These are phyloP conservation scores for Lobophora halterata DNA, from an alignment of 2,888 invertebrate species.

Conservation along the genomic window DNA sequence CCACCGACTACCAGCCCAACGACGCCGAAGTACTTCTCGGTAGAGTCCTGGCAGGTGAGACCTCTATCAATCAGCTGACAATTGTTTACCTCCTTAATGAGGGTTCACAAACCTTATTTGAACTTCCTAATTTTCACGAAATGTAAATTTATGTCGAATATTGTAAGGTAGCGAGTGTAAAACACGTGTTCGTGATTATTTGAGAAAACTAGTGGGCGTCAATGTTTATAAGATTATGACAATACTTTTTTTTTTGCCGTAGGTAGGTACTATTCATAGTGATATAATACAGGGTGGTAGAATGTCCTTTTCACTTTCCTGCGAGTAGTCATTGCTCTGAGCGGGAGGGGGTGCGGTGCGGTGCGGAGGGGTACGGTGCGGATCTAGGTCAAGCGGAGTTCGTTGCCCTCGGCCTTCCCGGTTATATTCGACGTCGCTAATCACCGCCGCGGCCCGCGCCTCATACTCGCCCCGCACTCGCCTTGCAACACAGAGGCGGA, in stretches of 20 bases:
- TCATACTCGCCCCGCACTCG: constrained; percentile 36
- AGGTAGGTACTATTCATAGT: no score
- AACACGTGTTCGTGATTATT: constrained; percentile 23
- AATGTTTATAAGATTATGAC: no score
- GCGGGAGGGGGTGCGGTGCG: constrained; percentile 32
- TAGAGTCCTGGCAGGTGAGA: constrained; percentile 74
- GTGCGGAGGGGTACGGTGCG: constrained; percentile 42
- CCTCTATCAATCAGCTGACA: constrained; percentile 55
- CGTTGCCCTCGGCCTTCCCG: constrained; percentile 80
- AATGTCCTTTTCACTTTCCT: constrained; percentile 75
- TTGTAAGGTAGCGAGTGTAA: constrained; percentile 16
- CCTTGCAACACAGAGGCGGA: constrained; percentile 47
- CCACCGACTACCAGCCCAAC: constrained; percentile 45
- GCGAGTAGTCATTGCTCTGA: constrained; percentile 35
- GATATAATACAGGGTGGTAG: constrained; percentile 38
- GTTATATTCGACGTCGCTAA: constrained; percentile 77
- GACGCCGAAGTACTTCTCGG: constrained; percentile 72
- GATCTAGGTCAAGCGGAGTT: constrained; percentile 79
- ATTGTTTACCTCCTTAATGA: constrained; percentile 37
- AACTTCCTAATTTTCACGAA: constrained; percentile 28
- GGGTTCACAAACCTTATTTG: constrained; percentile 32
- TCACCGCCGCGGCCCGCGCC: constrained; percentile 49
- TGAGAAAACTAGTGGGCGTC: no score
- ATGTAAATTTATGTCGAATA: constrained; percentile 19
- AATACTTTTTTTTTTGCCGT: no score